Evolutionary conservation across 1,140 invertebrate species (phyloP), one percentile per base, ranked within the genome.

Genomic region (Drosophila serrata): DNA sequence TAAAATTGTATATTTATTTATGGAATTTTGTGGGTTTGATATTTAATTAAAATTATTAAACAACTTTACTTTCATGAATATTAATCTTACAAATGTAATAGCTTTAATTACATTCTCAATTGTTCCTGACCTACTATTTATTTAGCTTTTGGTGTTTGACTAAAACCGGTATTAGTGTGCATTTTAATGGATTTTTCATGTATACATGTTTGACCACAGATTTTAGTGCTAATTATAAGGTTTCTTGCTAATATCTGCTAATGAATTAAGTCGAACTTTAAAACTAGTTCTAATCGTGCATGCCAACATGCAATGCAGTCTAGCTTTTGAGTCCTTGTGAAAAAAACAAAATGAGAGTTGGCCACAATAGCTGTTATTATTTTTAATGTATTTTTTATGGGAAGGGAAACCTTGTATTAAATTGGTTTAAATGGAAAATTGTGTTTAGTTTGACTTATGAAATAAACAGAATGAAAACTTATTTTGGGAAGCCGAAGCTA

Each of bases 171-270:
- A 59, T 31, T 11, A 24, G 24, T 40, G 19, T 31, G 33, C 29
- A 62, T 37, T 67, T 87, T 82, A 87, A 87, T 86, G 82, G 63
- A 82, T 75, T 86, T 86, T 68, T 15, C 56, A 17, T 81, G 78
- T 86, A 53, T 40, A 45, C 49, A 39, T 19, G 49, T 49, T 43
- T 33, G 33, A 15, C n/a, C 24, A 58, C 37, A 11, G 19, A 24
- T 19, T 70, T n/a, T 31, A 46, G 68, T 65, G 37, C 6, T 40
- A 57, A 63, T 62, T 55, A 62, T 46, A 72, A 15, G 42, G 15
- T 17, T 51, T 43, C 43, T 61, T 57, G 67, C 64, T 60, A 51
- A 87, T 84, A 82, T 82, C 68, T 63, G 53, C 75, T 90, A 87
- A 87, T 81, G 80, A 90, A 84, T 84, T 70, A 74, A 74, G 76